Base-by-base conservation (phyloP, 1,140 invertebrate species). In the Camponotus pennsylvanicus region DNA sequence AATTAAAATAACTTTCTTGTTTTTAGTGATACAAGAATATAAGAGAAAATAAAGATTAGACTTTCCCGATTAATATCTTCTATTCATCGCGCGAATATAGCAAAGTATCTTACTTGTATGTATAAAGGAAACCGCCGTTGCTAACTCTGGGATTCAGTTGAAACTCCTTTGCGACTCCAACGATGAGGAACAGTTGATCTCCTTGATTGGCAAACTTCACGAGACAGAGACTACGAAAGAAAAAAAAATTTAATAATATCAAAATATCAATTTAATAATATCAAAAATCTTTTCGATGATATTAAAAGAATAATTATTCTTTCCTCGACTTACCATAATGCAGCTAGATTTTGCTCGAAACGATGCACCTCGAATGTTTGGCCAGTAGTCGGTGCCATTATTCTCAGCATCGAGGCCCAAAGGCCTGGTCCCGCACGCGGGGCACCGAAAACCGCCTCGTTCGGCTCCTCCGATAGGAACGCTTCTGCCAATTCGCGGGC, bases 401-500 rank as follows among this genome's bases (percentile, higher is more conserved):
- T 97, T 67, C 98, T 96, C 45, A 99, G 97, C 37, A 98, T 96
- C 0, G 99, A 99, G 0, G 99, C 99, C 99, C 99, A 99, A 96
- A 99, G 97, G 5, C 98, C 99, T 89, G 97, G 96, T 0, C 99
- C 99, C 32, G 99, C 99, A 95, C 99, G 99, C 0, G 99, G 98
- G 0, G 99, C 98, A 0, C 99, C 99, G 95, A 99, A 99, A 11
- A 98, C 96, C 91, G 97, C 97, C 95, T 99, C 99, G 40, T 99
- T 99, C 0, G 99, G 95, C 88, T 99, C 98, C 95, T 99, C 99
- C 80, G 98, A 98, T 0, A 99, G 95, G 90, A 99, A 99, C 6
- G 98, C 98, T 90, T 99, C 98, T 0, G 99, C 99, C 97, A 99
- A 98, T 96, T 99, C 99, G 78, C 97, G 97, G 0, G 99, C 99